Conservation (phyloP, 2,113 vertebrate genomes). For the Arothron firmamentum region DNA sequence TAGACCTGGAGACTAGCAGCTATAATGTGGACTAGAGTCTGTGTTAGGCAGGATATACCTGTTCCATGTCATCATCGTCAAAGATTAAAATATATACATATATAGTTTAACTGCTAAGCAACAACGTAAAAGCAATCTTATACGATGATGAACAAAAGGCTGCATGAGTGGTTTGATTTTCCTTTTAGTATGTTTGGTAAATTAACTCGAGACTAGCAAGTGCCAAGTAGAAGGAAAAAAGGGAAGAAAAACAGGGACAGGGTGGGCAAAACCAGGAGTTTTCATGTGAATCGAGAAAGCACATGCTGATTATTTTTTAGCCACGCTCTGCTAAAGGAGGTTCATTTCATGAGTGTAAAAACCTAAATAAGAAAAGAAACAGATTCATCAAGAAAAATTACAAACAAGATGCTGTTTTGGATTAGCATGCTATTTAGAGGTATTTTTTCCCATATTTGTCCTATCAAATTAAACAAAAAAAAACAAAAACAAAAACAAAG, state of each 20-base stretch:
- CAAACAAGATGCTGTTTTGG: not conserved
- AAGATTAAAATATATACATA: too few species aligned
- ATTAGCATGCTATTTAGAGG: too few species aligned
- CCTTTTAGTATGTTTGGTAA: not conserved
- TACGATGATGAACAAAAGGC: not conserved
- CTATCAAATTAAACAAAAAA: not conserved
- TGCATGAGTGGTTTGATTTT: conserved; percentile 25
- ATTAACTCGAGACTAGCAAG: conserved; percentile 26
- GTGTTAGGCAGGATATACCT: too few species aligned
- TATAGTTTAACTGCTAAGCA: not conserved
- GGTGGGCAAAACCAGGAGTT: conserved; percentile 37
- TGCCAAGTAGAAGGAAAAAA: conserved; percentile 49
- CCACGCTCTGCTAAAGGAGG: conserved; percentile 20
- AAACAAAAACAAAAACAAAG: not conserved
- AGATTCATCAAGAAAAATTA: conserved; percentile 5
- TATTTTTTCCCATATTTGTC: not conserved
- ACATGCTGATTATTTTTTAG: conserved; percentile 43
- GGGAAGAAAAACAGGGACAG: conserved; percentile 49
- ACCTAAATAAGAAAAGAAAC: not conserved
- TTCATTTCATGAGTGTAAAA: conserved; percentile 20
- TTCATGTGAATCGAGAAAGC: conserved; percentile 43
- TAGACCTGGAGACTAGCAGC: not conserved
- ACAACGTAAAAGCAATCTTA: conserved; percentile 8
- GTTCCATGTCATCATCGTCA: too few species aligned
- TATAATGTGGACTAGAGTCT: not conserved